Evolutionary conservation across 2,797 vertebrate species (phyloP), one percentile per base, ranked within the genome.

Genomic region (Anas acuta): DNA sequence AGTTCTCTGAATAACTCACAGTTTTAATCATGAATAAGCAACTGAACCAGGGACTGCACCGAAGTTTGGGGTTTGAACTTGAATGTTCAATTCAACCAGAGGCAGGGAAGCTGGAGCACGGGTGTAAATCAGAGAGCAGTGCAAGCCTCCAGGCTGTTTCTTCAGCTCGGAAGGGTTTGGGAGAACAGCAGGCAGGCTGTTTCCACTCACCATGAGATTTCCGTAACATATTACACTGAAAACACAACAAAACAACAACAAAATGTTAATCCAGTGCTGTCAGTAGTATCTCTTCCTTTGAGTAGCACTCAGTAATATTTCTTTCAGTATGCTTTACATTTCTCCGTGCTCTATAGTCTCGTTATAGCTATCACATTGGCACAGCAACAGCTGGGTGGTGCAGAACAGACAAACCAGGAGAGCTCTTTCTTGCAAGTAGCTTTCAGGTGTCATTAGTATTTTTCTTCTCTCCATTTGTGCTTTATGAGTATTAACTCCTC

Each of bases 401-500:
- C 39, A 84, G 67, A 51, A 66, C 7, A 6, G 67, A 49, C 35
- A 89, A 35, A 67, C 5, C 25, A 66, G 32, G 33, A 75, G 32
- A 70, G 7, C 14, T 84, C n/a, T 84, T 54, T 28, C 43, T 85
- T 66, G 23, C 25, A 80, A 66, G 28, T 8, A 78, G 41, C 6
- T 78, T 81, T 64, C 0, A 0, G 35, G 28, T 90, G n/a, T 33
- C 58, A 22, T 64, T 47, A 54, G 33, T 54, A 39, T 12, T 74
- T 95, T 91, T 79, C 53, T 79, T 79, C 26, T 64, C 32, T 47
- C 25, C 56, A 12, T 58, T 47, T 72, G 60, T 57, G 39, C 33
- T 57, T 90, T 89, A 64, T 41, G 35, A 60, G 35, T 62, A 78
- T 74, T 89, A 92, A 84, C 64, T 92, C 39, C 74, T 79, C 49